Evolutionary conservation across 2,113 vertebrate genomes (phyloP), one percentile per base, ranked within the genome.

Genomic region (Rhea pennata): DNA sequence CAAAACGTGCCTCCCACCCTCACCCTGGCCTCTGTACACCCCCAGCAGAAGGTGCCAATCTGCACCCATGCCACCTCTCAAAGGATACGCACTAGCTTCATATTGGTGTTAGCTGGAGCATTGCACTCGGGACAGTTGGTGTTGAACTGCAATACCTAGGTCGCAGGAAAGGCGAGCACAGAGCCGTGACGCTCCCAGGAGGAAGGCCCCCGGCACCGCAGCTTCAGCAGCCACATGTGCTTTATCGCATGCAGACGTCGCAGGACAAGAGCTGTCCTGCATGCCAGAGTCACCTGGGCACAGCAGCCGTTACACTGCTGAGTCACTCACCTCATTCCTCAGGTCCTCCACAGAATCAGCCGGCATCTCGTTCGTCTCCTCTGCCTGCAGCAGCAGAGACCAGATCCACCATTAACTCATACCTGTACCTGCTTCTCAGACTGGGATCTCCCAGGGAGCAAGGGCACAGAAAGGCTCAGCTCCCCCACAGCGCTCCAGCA

Each of bases 51-150:
- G 44, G 22, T 42, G 5, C 14, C 3, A 2, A 7, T 5, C 39
- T 9, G 39, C 3, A 5, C 62, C 64, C 17, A 0, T 5, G 2
- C n/a, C 24, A 29, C 20, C 16, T 2, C 73, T 9, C 2, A 15
- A 97, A 99, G 98, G 99, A 99, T 99, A 99, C 98, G 98, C 67
- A 99, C 99, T 40, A 99, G 88, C 96, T 99, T 99, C 99, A 99
- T 99, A 93, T 99, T 99, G 40, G 99, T 99, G 39, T 93, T 96
- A 24, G 99, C 99, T 0, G 99, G 98, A 8, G 98, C 98, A 2
- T 99, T 99, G 98, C 99, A 99, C 72, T 99, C 99, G 0, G 99
- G 99, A 81, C 99, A 99, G 93, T 99, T 99, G 39, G 99, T 99
- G 96, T 97, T 97, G 92, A 99, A 99, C 83, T 98, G 97, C 81